Evolutionary conservation across 2,113 vertebrate genomes (phyloP), one percentile per base, ranked within the genome.

Genomic region (Okapia johnstoni): DNA sequence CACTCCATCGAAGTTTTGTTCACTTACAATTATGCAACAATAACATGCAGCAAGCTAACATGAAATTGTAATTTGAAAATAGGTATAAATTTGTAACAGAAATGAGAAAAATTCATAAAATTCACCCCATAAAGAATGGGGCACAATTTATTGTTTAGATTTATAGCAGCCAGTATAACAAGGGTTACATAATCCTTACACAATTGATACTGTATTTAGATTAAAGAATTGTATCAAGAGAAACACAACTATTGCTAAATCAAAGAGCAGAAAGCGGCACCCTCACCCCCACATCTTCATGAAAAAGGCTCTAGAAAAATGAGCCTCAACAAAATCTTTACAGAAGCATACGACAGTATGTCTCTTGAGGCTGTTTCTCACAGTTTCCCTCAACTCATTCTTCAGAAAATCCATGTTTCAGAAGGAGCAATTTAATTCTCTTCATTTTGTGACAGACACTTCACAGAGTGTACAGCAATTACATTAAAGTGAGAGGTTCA

Each of bases 71-170:
- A 46, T 40, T 83, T 79, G 66, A 83, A 96, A 86, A 10, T 66
- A 60, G 30, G 33, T 63, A 43, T 77, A 97, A 97, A 95, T 58
- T 23, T 85, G 60, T 93, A 93, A 50, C 36, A 85, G 43, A 92
- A 86, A 89, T 33, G 58, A 84, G 57, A 88, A 30, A 87, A 55
- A 46, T 87, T 93, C 58, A 54, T 91, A 63, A 88, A 90, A 95
- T 79, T 92, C 40, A 85, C 48, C 46, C 11, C 73, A 23, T 36
- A 61, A 50, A 84, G 17, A 88, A 14, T 17, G 43, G 36, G n/a
- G 57, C 88, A 30, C 63, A 52, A 46, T 60, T 93, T 94, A 93
- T 57, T 33, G 66, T 84, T 90, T 92, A 73, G 33, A 19, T 87
- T 80, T 95, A 57, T 95, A 89, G 36, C 28, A 80, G 63, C 48